Evolutionary conservation across 2,797 vertebrate species (phyloP).

Genomic region (Lutjanus campechanus): DNA sequence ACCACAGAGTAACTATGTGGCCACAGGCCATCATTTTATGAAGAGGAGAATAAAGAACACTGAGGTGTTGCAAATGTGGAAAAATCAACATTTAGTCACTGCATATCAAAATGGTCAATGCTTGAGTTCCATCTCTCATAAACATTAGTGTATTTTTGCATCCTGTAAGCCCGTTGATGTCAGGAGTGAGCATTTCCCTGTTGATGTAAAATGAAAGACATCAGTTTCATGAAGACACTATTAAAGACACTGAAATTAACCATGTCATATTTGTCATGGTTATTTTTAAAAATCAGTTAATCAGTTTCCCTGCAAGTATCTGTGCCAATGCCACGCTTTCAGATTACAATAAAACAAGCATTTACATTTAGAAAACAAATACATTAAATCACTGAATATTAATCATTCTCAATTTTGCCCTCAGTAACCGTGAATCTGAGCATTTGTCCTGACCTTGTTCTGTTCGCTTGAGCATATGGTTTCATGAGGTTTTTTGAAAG

Average conservation of each 20-base stretch:
- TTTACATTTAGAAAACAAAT: slow-evolving; percentile 1
- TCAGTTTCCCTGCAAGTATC: slow-evolving; percentile 20
- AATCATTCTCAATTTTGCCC: neutral
- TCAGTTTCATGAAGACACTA: neutral
- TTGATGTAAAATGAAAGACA: neutral
- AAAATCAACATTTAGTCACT: too few relatives aligned
- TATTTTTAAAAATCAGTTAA: neutral
- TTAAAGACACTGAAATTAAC: neutral
- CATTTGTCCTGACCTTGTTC: neutral
- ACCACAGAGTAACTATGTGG: too few relatives aligned
- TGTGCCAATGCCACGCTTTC: neutral
- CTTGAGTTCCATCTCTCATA: neutral
- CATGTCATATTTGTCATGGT: neutral
- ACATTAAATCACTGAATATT: neutral
- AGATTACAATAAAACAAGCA: slow-evolving; percentile 18
- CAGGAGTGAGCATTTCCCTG: neutral
- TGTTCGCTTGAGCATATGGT: slow-evolving; percentile 3
- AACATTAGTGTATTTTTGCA: neutral
- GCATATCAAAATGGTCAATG: too few relatives aligned
- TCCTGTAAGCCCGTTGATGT: neutral
- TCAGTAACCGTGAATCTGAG: neutral
- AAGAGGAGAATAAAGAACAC: too few relatives aligned
- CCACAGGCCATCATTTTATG: too few relatives aligned
- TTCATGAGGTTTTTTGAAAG: slow-evolving; percentile 13
- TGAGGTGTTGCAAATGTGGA: too few relatives aligned